Evolutionary conservation across 2,888 invertebrate genomes (phyloP), one percentile per base, ranked within the genome.

Genomic region (Agriopis aurantiaria): DNA sequence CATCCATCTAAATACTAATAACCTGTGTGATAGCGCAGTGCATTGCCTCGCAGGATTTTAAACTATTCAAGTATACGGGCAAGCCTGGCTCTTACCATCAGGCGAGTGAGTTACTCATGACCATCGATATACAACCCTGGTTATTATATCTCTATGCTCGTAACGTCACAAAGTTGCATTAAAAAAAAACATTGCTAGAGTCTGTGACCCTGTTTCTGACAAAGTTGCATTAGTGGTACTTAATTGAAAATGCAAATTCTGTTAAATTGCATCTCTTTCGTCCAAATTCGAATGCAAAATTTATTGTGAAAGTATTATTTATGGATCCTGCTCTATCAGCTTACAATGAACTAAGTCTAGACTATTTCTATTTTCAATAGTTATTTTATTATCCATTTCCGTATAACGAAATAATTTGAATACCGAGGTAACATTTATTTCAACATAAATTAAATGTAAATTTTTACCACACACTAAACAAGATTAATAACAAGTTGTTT

Each of bases 211-310:
- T 43, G 45, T 51, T 62, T 62, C 23, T 12, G 9, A 61, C 40
- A 43, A 52, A 41, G 8, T 53, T 62, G 33, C 33, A 33, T 33
- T 33, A 33, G 33, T 33, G 33, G 33, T 3, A 33, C 1, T 3
- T 33, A 23, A 59, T 59, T 9, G 14, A 41, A 52, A 14, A 52
- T 62, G 43, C 43, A 62, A 62, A 62, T 62, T 52, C 10, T 57
- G n/a, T 23, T 45, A 53, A 62, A 41, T 10, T 62, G 62, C 53
- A 62, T 56, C 40, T 17, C 11, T 64, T 49, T 46, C 33, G 7
- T 58, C 33, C 46, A 23, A 57, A 65, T 51, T 55, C 48, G 57
- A 49, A 57, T 64, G 64, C 64, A 49, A 57, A 51, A 41, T 14
- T 12, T 10, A 33, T 33, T n/a, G 65, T 43, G 65, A 65, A 65